These are phyloP conservation scores for Anarhynchus alexandrinus DNA, from an alignment of 2,113 vertebrate species.

Conservation along the genomic window DNA sequence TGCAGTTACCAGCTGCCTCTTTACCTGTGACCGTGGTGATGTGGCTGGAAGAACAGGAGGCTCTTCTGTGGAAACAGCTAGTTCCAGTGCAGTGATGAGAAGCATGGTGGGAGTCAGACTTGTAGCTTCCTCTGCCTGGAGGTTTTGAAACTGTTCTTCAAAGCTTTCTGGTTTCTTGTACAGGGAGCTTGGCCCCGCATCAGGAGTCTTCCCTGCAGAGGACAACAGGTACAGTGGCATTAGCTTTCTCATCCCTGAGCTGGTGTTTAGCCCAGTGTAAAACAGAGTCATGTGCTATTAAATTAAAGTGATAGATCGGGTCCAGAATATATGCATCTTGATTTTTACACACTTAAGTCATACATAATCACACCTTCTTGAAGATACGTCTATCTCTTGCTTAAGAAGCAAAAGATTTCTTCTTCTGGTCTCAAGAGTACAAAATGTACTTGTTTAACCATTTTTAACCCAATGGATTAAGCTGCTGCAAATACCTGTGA, in stretches of 20 bases:
- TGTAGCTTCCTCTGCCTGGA: constrained; percentile 56
- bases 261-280: background rate
- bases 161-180: constrained; percentile 72
- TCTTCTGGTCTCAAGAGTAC: background rate
- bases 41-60: constrained; percentile 80
- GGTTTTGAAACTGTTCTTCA: constrained; percentile 50
- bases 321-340: background rate
- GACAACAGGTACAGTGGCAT: background rate
- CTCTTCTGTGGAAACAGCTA: constrained; percentile 80
- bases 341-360: background rate
- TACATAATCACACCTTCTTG: background rate
- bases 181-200: constrained; percentile 76
- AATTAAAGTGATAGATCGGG: background rate
- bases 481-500: background rate
- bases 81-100: constrained; percentile 71
- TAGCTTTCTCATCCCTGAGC: background rate
- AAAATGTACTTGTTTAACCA: background rate
- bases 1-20: background rate
- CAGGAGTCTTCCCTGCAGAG: constrained; percentile 74
- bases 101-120: constrained; percentile 51
- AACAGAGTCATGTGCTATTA: background rate
- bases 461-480: background rate
- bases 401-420: background rate
- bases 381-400: background rate
- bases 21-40: constrained; percentile 86